Base-by-base conservation (phyloP, 2,113 vertebrate genomes). In the Dicrurus megarhynchus region DNA sequence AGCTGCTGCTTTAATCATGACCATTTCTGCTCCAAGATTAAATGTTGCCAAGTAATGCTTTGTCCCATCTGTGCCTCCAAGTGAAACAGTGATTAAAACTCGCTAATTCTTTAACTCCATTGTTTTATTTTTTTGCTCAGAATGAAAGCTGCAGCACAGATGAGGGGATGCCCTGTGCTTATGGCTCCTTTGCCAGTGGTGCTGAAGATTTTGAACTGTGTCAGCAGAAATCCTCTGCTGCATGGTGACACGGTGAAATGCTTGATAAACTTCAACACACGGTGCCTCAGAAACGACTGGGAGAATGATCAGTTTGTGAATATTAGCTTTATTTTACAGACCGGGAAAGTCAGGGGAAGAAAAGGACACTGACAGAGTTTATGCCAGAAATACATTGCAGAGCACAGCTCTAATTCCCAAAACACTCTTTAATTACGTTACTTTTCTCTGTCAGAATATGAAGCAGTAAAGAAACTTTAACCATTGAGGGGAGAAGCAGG, bases 51-150 rank as follows among this genome's bases (percentile, higher is more conserved):
- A 96, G 90, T 90, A 94, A 86, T 92, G 85, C 92, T 96, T 75
- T 26, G 76, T 93, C 94, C 90, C 90, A 93, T 92, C 94, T 95
- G 93, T 87, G 95, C 76, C 80, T 95, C 69, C 80, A 79, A 96
- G 73, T 94, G 83, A 95, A 96, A 93, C 68, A 95, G 87, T 84
- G 96, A 96, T 94, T 96, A 96, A 96, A 96, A 95, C 59, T 61
- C 4, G 12, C 79, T 95, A 97, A 96, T 97, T 96, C 95, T 94
- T 94, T 94, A 92, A 94, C 92, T 96, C 90, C 64, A 96, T 95
- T 97, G 93, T 95, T 95, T 92, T 60, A 63, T 35, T 90, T 95
- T 95, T 84, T 67, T 47, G 64, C 91, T 89, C 75, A 39, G 76
- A 92, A 92, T 3, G 53, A 94, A 95, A 97, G 88, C 96, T 96